Conservation (phyloP, 2,113 vertebrate species). For the Upupa epops region DNA sequence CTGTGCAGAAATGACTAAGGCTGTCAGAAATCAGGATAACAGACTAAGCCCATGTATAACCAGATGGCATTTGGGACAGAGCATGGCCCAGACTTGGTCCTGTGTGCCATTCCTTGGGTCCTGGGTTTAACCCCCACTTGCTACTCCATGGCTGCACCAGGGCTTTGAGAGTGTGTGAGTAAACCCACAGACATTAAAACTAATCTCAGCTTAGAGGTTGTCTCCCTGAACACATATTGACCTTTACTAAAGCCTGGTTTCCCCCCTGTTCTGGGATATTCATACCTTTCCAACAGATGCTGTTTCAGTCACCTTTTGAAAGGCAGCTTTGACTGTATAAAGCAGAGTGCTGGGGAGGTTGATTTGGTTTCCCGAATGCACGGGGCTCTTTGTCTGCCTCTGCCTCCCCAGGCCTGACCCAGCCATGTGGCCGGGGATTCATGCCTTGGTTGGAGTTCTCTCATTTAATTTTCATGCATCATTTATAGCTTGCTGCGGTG, state of each 20-base stretch:
- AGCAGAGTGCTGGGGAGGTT: neutral
- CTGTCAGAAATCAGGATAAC: neutral
- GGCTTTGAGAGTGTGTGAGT: neutral
- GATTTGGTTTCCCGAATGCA: neutral
- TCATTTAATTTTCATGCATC: constrained; percentile 73
- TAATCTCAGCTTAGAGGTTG: neutral
- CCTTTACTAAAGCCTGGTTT: neutral
- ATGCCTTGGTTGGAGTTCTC: constrained; percentile 59
- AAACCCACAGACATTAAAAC: neutral
- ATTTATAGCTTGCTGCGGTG: constrained; percentile 59
- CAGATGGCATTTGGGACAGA: neutral
- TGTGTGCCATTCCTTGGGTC: neutral
- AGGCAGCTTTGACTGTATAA: neutral
- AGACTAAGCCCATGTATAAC: neutral
- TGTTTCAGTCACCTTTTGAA: neutral
- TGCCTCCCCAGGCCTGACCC: neutral
- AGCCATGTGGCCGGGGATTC: constrained; percentile 38
- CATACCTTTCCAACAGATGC: neutral
- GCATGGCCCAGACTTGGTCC: neutral
- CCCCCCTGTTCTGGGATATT: neutral
- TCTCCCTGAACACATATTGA: neutral
- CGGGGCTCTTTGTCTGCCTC: constrained; percentile 38
- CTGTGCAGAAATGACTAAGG: neutral
- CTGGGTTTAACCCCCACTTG: neutral
- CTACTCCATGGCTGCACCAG: neutral